These are phyloP conservation scores for Penaeus chinensis DNA, from an alignment of 1,140 invertebrate genomes.

Conservation along the genomic window DNA sequence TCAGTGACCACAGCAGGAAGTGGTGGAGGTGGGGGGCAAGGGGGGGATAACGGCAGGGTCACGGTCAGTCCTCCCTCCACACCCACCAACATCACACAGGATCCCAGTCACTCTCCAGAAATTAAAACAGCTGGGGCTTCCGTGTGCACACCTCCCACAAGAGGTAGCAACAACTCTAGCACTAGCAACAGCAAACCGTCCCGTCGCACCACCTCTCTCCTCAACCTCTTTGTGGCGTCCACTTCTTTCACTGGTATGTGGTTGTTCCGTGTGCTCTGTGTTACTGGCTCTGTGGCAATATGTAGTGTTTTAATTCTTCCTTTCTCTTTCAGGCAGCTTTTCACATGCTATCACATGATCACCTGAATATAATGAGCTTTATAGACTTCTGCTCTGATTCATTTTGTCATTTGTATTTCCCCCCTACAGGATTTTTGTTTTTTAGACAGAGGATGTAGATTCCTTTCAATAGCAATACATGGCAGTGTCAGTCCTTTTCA, in stretches of 20 bases:
- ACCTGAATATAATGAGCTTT: background rate
- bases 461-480: too few species aligned
- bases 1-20: constrained; percentile 34
- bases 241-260: constrained; percentile 80
- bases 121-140: constrained; percentile 29
- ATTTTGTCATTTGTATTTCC: too few species aligned
- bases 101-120: constrained; percentile 39
- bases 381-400: too few species aligned
- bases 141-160: constrained; percentile 25
- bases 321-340: constrained; percentile 5
- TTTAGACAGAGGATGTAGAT: too few species aligned
- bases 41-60: constrained; percentile 32
- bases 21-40: constrained; percentile 34
- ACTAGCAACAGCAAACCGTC: constrained; percentile 51
- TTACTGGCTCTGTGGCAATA: constrained; percentile 55
- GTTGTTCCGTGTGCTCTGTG: constrained; percentile 43
- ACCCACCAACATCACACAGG: constrained; percentile 41
- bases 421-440: too few species aligned
- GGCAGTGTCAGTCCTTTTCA: too few species aligned
- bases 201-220: constrained; percentile 86
- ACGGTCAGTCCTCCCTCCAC: constrained; percentile 25
- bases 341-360: background rate
- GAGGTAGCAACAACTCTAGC: constrained; percentile 38
- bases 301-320: constrained; percentile 21
- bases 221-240: constrained; percentile 94